These are phyloP conservation scores for Anastrepha ludens DNA, from an alignment of 1,140 invertebrate species.

Conservation along the genomic window DNA sequence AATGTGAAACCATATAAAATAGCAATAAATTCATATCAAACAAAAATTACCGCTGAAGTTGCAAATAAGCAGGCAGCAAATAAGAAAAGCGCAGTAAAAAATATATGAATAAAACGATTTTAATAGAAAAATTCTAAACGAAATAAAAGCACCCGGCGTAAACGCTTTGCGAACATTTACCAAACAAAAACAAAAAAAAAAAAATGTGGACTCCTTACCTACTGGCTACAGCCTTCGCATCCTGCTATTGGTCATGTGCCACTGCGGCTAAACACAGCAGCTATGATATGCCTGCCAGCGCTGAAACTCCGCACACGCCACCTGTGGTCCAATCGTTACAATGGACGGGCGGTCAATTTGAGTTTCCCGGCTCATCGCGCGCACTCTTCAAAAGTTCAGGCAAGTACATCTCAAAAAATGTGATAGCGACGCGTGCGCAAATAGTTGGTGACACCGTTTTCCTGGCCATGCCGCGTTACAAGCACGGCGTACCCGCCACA, in stretches of 20 bases:
- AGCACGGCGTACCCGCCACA: constrained; percentile 77
- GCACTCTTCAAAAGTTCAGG: constrained; percentile 76
- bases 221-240: neutral
- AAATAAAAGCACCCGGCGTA: neutral
- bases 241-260: neutral
- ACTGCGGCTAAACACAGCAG: neutral
- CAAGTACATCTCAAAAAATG: constrained; percentile 77
- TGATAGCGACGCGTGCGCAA: constrained; percentile 77
- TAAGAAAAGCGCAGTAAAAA: neutral
- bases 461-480: constrained; percentile 77
- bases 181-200: neutral
- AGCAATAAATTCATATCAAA: constrained; percentile 33
- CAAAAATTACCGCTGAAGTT: constrained; percentile 37
- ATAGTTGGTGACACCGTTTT: constrained; percentile 77
- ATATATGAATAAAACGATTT: constrained; percentile 6
- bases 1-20: constrained; percentile 39
- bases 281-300: neutral
- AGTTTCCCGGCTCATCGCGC: constrained; percentile 77
- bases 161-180: neutral
- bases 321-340: constrained; percentile 61
- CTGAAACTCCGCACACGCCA: neutral
- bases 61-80: constrained; percentile 27
- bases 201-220: neutral
- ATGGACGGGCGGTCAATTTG: constrained; percentile 75
- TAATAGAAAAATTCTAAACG: neutral